These are phyloP conservation scores for Drosophila ohnishii DNA, from an alignment of 1,140 invertebrate genomes.

Conservation along the genomic window DNA sequence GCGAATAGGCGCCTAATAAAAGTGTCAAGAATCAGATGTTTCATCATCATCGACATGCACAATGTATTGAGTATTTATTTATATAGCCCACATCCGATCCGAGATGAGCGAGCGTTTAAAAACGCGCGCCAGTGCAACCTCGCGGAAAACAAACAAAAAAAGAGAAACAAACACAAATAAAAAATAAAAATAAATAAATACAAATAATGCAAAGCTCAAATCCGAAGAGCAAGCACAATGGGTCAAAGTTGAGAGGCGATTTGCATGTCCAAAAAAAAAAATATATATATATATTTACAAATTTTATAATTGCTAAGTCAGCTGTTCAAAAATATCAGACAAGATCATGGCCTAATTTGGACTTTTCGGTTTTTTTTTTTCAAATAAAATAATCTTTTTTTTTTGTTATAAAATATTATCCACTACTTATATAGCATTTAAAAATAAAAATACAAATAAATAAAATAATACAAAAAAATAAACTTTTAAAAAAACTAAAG, in stretches of 20 bases:
- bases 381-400: no score
- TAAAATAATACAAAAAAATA: not conserved
- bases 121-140: conserved; percentile 26
- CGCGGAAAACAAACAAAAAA: conserved; percentile 33
- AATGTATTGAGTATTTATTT: conserved; percentile 21
- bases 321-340: no score
- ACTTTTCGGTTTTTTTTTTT: no score
- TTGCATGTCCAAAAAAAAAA: no score
- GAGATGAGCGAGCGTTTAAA: conserved; percentile 9
- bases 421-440: no score
- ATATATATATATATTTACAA: not conserved
- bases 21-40: conserved; percentile 44
- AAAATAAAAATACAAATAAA: no score
- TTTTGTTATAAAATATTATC: no score
- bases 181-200: conserved; percentile 14
- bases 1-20: not conserved
- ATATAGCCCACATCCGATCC: conserved; percentile 15
- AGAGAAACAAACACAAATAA: conserved; percentile 25
- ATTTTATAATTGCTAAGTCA: not conserved
- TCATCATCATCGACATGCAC: conserved; percentile 27
- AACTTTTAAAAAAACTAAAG: not conserved
- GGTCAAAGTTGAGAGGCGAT: conserved; percentile 30
- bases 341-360: no score
- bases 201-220: conserved; percentile 30
- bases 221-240: conserved; percentile 52